Conservation (phyloP, 2,888 invertebrate species). For the Drosophila niveifrons region DNA sequence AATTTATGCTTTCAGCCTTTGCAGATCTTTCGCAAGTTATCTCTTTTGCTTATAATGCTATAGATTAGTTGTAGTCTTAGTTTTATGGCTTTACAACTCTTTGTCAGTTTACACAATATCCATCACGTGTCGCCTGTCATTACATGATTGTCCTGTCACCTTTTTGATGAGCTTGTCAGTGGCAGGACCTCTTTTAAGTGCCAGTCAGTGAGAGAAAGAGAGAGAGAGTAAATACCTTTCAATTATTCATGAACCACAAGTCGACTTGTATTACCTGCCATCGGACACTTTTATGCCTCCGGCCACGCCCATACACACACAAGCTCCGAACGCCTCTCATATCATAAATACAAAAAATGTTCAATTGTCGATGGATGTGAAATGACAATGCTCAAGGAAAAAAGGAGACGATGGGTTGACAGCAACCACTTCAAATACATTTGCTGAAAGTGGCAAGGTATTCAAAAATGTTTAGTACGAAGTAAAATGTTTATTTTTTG, state of each 20-base stretch:
- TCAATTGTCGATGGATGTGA: not conserved
- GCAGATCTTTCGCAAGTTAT: not conserved
- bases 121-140: constrained; percentile 20
- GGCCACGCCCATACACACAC: not conserved
- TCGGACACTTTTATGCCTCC: constrained; percentile 8
- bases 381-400: constrained; percentile 2
- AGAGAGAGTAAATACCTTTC: constrained; percentile 4
- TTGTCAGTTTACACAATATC: constrained; percentile 16
- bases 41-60: constrained; percentile 16
- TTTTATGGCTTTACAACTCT: not conserved
- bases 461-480: not conserved
- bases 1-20: constrained; percentile 25
- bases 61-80: not conserved
- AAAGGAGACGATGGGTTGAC: not conserved
- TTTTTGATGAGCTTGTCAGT: constrained; percentile 2
- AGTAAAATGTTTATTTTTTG: not conserved
- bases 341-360: constrained; percentile 44
- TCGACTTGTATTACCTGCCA: constrained; percentile 7
- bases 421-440: not conserved
- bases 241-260: constrained; percentile 35
- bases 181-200: constrained; percentile 21
- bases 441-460: not conserved
- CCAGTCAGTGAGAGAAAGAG: not conserved
- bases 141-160: constrained; percentile 30
- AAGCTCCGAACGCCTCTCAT: not conserved